These are phyloP conservation scores for Anas platyrhynchos DNA, from an alignment of 2,113 vertebrate genomes.

Conservation along the genomic window DNA sequence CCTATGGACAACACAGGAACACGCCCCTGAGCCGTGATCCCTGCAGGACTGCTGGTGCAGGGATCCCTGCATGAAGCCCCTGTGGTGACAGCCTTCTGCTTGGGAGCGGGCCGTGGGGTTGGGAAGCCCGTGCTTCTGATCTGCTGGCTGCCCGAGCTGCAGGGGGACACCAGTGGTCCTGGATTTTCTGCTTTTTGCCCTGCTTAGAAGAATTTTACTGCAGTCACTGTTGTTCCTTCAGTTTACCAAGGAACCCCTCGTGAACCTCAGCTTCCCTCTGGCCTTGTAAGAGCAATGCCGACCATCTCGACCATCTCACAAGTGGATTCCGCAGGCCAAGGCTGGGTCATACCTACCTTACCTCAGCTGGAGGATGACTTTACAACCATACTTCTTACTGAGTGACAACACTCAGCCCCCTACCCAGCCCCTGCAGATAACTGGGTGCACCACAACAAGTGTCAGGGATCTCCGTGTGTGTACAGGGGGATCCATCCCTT, in stretches of 20 bases:
- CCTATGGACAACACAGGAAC: background rate
- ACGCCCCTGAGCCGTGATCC: fast-evolving
- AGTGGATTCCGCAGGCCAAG: background rate
- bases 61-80: background rate
- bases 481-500: background rate
- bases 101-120: background rate
- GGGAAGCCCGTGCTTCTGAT: background rate
- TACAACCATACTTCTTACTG: background rate
- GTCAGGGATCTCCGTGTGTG: fast-evolving
- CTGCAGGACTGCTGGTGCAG: background rate
- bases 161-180: background rate
- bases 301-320: background rate
- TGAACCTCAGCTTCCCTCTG: background rate
- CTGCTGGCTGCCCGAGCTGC: background rate
- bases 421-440: fast-evolving
- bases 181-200: background rate
- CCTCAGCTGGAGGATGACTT: background rate
- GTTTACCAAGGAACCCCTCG: background rate
- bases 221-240: background rate
- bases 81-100: background rate
- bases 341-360: background rate
- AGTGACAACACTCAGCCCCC: fast-evolving
- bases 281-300: background rate
- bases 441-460: fast-evolving
- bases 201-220: background rate